phyloP scores from a whole-genome alignment of 1,140 invertebrate species.

The Ceratina australensis region DNA sequence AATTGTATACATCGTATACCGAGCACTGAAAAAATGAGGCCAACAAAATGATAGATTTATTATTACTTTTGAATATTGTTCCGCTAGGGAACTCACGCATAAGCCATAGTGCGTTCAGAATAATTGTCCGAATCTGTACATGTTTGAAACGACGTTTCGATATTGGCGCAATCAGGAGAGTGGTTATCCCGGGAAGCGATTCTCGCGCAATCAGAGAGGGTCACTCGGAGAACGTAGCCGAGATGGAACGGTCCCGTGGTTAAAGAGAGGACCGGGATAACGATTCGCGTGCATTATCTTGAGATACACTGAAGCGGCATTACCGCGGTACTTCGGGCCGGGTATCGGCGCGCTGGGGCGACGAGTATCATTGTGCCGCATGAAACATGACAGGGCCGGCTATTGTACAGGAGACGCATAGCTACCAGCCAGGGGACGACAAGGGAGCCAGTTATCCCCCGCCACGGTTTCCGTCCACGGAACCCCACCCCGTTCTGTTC shows the following conservation, averaged over 20 bases:
- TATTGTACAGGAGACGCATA: constrained; percentile 76
- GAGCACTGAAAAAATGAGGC: too few relatives aligned
- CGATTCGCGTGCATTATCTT: constrained; percentile 74
- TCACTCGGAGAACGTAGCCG: constrained; percentile 14
- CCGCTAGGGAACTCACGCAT: too few relatives aligned
- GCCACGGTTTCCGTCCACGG: constrained; percentile 14
- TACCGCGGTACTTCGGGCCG: constrained; percentile 33
- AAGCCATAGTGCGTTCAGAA: too few relatives aligned
- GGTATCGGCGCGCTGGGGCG: constrained; percentile 65
- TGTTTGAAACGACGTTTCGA: too few relatives aligned
- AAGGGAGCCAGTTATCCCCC: constrained; percentile 54
- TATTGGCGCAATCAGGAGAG: constrained; percentile 46
- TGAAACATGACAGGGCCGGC: constrained; percentile 75
- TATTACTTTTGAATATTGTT: too few relatives aligned
- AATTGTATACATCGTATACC: too few relatives aligned
- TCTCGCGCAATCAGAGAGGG: constrained; percentile 26
- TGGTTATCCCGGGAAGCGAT: background rate
- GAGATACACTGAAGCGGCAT: constrained; percentile 68
- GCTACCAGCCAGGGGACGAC: constrained; percentile 51
- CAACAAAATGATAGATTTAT: too few relatives aligned
- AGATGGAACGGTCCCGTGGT: background rate
- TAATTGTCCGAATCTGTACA: too few relatives aligned
- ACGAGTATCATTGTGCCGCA: constrained; percentile 75
- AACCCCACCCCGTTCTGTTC: constrained; percentile 7
- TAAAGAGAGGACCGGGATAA: background rate